Base-by-base conservation (phyloP, 2,888 invertebrate genomes). In the Eurytoma californica region DNA sequence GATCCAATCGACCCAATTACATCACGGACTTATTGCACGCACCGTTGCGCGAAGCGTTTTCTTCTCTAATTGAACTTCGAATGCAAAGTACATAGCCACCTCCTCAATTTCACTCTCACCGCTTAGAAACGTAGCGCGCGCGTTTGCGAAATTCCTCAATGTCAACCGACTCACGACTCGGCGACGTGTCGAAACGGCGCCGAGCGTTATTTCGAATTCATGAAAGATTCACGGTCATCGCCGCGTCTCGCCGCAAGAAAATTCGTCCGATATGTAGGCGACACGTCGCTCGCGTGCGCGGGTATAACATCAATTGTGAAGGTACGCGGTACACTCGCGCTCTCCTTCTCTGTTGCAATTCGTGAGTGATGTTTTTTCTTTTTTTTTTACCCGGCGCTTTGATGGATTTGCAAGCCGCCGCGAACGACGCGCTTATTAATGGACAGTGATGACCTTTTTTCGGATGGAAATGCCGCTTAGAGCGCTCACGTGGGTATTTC, bases 61-160 rank as follows among this genome's bases (percentile, higher is more conserved):
- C 51, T 30, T 39, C 20, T 75, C 67, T 67, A 66, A 73, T 66
- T 55, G 39, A 66, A 24, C 30, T 53, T 12, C 5, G 18, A 28
- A 30, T 16, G 18, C 51, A 63, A 72, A 72, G 18, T 47, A 63
- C 47, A 55, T 39, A n/a, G 13, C 51, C 28, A 1, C 13, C 73
- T 28, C 57, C 3, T n/a, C 7, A 57, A 49, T 63, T 65, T 60
- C 66, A 53, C 55, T 24, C 67, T 30, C 16, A 49, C 47, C 14
- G 28, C 28, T 47, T 66, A 18, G 51, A 58, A 39, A 47, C 47
- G n/a, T 7, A 14, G 53, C 18, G 60, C 47, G 60, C 47, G 39
- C 20, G 39, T 76, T 76, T 76, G 61, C 76, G 68, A 68, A 76
- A 76, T 55, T 60, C 24, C 16, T n/a, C 76, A 76, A 76, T 76